These are phyloP conservation scores for Diadophis punctatus DNA, from an alignment of 2,113 vertebrate genomes.

Conservation along the genomic window DNA sequence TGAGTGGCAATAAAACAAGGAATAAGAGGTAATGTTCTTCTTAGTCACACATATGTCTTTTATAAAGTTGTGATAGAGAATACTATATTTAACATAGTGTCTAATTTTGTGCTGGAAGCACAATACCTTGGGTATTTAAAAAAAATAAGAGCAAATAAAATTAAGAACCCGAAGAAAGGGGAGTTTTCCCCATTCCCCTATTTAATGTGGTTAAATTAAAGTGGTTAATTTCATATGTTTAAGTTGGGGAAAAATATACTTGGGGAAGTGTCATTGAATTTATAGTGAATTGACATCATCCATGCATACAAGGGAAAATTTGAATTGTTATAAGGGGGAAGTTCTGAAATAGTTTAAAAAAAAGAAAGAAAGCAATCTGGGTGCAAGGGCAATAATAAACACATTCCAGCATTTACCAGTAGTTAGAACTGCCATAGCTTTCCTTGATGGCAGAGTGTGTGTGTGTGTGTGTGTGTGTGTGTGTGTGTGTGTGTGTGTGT, in stretches of 20 bases:
- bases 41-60: not conserved
- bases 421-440: not conserved
- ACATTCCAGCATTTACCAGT: not conserved
- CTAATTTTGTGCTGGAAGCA: not conserved
- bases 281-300: not conserved
- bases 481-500: too few species aligned
- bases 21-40: not conserved
- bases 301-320: not conserved
- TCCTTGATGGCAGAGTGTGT: not conserved
- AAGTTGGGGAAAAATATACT: not conserved
- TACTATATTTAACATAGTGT: not conserved
- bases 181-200: not conserved
- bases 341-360: not conserved
- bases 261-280: not conserved
- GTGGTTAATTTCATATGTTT: not conserved
- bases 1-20: constrained; percentile 5
- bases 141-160: not conserved
- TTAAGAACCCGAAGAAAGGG: not conserved
- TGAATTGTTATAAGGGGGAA: not conserved
- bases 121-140: not conserved
- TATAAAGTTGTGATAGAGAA: not conserved
- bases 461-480: too few species aligned
- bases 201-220: not conserved
- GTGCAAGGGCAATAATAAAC: not conserved
- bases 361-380: not conserved